A percentile compares a stretch with the other conserved stretches of the same genome.
Conservation (phyloP, 2,797 vertebrate species). For the Neosilurus hyrtlii region DNA sequence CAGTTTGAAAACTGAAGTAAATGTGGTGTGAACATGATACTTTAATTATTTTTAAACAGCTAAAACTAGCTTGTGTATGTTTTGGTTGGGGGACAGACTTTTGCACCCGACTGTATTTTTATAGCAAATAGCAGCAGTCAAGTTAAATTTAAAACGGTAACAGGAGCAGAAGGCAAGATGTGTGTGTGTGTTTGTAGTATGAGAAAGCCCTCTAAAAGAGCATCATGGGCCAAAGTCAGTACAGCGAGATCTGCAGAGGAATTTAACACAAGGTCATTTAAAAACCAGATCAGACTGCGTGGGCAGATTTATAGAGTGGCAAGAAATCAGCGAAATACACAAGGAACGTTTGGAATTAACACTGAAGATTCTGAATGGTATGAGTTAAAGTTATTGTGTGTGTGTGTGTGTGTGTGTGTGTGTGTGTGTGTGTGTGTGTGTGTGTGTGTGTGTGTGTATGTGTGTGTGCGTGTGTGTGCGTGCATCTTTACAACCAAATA, state of each 20-base stretch:
- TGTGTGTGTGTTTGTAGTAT: conserved; percentile 14
- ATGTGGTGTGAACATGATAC: background rate
- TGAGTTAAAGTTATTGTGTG: background rate
- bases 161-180: conserved; percentile 1
- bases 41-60: conserved; percentile 12
- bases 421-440: conserved; percentile 30
- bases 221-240: conserved; percentile 17
- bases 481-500: background rate
- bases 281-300: background rate
- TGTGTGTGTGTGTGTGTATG: background rate
- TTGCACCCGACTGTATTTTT: conserved; percentile 18
- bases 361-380: background rate
- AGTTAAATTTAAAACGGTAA: conserved; percentile 12
- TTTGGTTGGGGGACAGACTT: conserved; percentile 7
- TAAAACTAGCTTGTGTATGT: background rate
- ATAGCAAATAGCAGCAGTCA: conserved; percentile 21
- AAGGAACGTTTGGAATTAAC: background rate
- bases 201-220: conserved; percentile 18
- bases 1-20: background rate
- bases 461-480: conserved; percentile 7
- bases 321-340: background rate
- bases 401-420: background rate
- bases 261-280: conserved; percentile 11
- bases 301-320: background rate
- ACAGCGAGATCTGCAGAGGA: conserved; percentile 13